Evolutionary conservation across 2,113 vertebrate genomes (phyloP).

Genomic region (Catharus fuscescens): DNA sequence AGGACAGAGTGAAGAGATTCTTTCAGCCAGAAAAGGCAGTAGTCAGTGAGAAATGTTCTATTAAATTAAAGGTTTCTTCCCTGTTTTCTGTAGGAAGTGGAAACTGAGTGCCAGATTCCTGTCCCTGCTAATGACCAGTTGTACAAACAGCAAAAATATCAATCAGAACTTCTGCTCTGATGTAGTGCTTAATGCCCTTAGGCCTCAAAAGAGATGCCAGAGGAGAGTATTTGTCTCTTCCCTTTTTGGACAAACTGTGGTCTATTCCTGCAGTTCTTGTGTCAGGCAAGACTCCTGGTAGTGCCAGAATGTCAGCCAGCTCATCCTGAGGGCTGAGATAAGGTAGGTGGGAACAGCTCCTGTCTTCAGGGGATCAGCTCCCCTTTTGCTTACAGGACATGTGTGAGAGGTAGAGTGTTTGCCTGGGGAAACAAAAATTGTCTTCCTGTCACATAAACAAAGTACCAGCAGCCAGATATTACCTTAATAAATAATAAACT

Average conservation of each 20-base stretch:
- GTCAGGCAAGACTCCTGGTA: background rate
- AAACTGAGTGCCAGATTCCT: background rate
- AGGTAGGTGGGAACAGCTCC: background rate
- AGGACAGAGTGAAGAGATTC: background rate
- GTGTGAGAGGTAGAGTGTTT: background rate
- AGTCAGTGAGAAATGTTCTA: background rate
- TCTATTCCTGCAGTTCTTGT: background rate
- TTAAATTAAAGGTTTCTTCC: background rate
- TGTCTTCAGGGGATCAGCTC: background rate
- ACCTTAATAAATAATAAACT: constrained; percentile 1
- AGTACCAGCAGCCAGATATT: background rate
- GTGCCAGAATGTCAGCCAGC: background rate
- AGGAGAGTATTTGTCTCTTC: background rate
- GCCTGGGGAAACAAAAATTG: background rate
- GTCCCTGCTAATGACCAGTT: background rate
- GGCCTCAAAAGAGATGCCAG: background rate
- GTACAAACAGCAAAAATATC: background rate
- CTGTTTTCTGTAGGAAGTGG: background rate
- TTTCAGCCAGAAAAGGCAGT: background rate
- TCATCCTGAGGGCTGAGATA: background rate
- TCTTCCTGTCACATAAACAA: background rate
- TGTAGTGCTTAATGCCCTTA: background rate
- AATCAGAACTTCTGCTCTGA: background rate
- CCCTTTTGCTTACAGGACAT: background rate
- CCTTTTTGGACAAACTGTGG: background rate